Conservation (phyloP, 2,888 invertebrate genomes). For the Stenotaenia linearis region DNA sequence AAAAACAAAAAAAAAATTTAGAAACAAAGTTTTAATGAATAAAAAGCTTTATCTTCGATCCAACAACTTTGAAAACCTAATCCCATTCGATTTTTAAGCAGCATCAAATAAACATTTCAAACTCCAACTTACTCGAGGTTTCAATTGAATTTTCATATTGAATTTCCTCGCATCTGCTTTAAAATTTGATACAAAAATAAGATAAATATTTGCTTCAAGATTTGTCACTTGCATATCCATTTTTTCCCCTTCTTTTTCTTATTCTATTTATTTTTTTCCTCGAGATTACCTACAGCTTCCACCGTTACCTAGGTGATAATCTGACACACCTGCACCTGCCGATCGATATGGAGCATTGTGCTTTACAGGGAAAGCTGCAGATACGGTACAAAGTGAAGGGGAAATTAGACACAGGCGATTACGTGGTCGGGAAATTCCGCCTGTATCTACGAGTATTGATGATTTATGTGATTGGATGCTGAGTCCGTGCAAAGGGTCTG, state of each 20-base stretch:
- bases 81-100: too few relatives aligned
- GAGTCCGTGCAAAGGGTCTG: not conserved
- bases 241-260: not conserved
- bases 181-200: not conserved
- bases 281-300: conserved; percentile 14
- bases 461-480: not conserved
- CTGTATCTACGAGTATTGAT: not conserved
- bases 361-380: not conserved
- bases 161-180: not conserved
- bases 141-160: too few relatives aligned
- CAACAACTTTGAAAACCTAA: too few relatives aligned
- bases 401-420: conserved; percentile 3
- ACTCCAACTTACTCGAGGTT: too few relatives aligned
- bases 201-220: not conserved
- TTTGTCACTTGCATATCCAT: not conserved
- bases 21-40: not conserved
- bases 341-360: conserved; percentile 19
- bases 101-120: not conserved
- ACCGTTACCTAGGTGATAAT: conserved; percentile 32
- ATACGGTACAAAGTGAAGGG: not conserved
- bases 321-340: not conserved
- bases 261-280: not conserved
- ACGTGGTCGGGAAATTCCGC: not conserved
- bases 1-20: conserved; percentile 8
- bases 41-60: too few relatives aligned